Percentiles rank a stretch among this genome's conserved stretches.
phyloP scores from a whole-genome alignment of 37 sponge, comb jelly and placozoan genomes.

The Ianthella basta region DNA sequence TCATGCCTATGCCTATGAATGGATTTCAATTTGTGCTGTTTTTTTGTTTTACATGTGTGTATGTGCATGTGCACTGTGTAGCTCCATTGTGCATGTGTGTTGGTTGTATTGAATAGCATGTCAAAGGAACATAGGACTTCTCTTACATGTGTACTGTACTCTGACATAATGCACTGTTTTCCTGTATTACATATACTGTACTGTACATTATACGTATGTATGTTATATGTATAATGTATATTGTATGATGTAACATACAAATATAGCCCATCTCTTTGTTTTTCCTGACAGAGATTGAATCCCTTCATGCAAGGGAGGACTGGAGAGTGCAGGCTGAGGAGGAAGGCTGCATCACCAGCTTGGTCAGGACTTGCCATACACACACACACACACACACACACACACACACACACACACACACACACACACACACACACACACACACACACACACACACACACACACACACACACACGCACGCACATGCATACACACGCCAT shows the following conservation, averaged over 20 bases:
- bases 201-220: too few species aligned
- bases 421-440: too few species aligned
- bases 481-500: background rate
- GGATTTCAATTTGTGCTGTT: background rate
- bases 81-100: too few species aligned
- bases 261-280: too few species aligned
- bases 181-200: too few species aligned
- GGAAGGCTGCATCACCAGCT: slow-evolving; percentile 77
- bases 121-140: too few species aligned
- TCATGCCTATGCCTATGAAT: background rate
- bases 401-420: too few species aligned
- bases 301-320: slow-evolving; percentile 81
- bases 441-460: background rate
- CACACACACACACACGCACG: background rate
- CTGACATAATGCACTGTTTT: too few species aligned
- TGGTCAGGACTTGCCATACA: slow-evolving; percentile 41
- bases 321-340: slow-evolving; percentile 90
- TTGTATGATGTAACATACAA: too few species aligned
- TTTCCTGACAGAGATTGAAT: slow-evolving; percentile 63
- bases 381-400: background rate
- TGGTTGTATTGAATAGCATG: too few species aligned
- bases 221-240: too few species aligned
- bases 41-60: background rate
- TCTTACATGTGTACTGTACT: too few species aligned
- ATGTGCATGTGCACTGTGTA: slow-evolving; percentile 3